Evolutionary conservation across 2,113 vertebrate species (phyloP).

Genomic region (Orycteropus afer): DNA sequence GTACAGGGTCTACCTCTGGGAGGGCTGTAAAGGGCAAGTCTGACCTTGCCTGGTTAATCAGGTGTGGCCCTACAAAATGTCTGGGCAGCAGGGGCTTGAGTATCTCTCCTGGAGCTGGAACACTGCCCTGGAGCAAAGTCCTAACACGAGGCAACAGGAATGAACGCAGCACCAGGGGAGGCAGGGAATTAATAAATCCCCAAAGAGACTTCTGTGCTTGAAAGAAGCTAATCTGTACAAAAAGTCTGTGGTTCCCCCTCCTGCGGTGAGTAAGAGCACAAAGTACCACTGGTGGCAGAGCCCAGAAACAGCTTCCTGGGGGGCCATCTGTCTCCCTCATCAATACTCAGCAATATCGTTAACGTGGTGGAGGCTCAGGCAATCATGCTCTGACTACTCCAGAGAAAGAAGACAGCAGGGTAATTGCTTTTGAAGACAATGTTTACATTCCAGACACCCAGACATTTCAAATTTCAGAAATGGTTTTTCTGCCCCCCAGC

Average conservation of each 20-base stretch:
- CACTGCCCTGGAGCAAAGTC: constrained; percentile 65
- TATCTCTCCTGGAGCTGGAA: constrained; percentile 60
- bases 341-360: constrained; percentile 59
- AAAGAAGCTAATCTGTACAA: constrained; percentile 69
- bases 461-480: constrained; percentile 37
- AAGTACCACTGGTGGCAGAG: constrained; percentile 56
- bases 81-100: constrained; percentile 1
- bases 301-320: constrained; percentile 29
- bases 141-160: constrained; percentile 68
- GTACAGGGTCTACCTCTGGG: constrained; percentile 48
- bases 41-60: constrained; percentile 65
- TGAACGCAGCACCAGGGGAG: constrained; percentile 22
- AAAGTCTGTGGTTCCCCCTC: constrained; percentile 39
- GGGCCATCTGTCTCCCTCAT: neutral
- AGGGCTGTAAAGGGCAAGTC: constrained; percentile 71
- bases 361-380: neutral
- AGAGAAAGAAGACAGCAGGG: constrained; percentile 12
- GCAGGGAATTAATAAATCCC: constrained; percentile 72
- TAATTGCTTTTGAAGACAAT: constrained; percentile 53
- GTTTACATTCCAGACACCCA: constrained; percentile 13
- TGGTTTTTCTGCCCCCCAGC: constrained; percentile 30
- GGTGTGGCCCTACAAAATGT: neutral
- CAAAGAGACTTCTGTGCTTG: constrained; percentile 74
- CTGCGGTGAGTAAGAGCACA: constrained; percentile 60
- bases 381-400: neutral